Percentiles rank a stretch among this genome's conserved stretches.
These are phyloP conservation scores for Sceliomorpha sp. DNA, from an alignment of 2,888 invertebrate species.

Conservation along the genomic window DNA sequence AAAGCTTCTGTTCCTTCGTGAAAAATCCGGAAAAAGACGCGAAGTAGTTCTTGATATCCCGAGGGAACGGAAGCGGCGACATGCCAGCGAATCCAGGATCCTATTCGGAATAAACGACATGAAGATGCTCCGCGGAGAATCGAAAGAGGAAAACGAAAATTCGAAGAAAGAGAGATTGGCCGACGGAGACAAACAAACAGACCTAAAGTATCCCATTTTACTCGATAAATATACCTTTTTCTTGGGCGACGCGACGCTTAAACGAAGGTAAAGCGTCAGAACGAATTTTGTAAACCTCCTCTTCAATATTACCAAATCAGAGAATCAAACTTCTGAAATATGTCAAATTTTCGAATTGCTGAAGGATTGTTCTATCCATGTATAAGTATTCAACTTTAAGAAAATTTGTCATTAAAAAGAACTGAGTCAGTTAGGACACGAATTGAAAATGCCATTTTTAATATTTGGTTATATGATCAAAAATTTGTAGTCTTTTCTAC, in stretches of 20 bases:
- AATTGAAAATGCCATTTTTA: too few species aligned
- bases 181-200: slow-evolving; percentile 30
- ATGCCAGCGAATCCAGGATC: slow-evolving; percentile 67
- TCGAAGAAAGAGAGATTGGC: slow-evolving; percentile 31
- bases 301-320: too few species aligned
- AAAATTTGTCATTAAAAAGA: too few species aligned
- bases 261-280: neutral
- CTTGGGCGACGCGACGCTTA: neutral
- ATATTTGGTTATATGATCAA: too few species aligned
- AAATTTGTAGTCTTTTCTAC: neutral
- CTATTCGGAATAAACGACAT: slow-evolving; percentile 71
- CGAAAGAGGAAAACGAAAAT: slow-evolving; percentile 53
- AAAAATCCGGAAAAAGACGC: slow-evolving; percentile 57
- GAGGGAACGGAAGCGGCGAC: slow-evolving; percentile 66
- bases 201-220: slow-evolving; percentile 31
- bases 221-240: slow-evolving; percentile 39
- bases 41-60: slow-evolving; percentile 62
- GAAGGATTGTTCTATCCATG: too few species aligned
- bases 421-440: too few species aligned
- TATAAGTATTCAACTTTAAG: too few species aligned
- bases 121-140: slow-evolving; percentile 58
- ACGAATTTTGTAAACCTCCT: neutral
- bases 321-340: too few species aligned
- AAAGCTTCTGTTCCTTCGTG: slow-evolving; percentile 35
- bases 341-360: too few species aligned